Base-by-base conservation (phyloP, 2,797 vertebrate species). In the Huso huso region DNA sequence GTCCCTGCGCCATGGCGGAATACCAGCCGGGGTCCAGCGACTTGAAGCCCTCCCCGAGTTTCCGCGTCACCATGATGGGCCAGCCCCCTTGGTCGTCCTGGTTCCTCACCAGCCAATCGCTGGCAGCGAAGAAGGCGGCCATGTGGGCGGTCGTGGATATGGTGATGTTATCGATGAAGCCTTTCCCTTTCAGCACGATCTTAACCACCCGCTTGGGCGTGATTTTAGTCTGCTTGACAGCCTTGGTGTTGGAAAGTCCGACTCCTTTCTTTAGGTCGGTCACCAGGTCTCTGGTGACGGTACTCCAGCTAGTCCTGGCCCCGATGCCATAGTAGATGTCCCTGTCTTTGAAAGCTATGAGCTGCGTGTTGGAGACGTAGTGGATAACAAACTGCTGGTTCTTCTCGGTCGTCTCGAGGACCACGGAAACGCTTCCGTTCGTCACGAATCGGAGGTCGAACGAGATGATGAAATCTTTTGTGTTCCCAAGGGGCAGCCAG, bases 1-100 rank as follows among this genome's bases (percentile, higher is more conserved):
- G 97, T 10, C 97, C 97, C 62, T 99, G 97, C 1, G 97, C 96
- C 97, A 99, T 99, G 77, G 96, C 96, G 0, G 96, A 99, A 83
- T 99, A 99, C 97, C 96, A 99, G 64, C 96, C 97, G 0, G 96
- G 96, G 51, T 99, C 97, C 78, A 99, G 73, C 0, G 96, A 84
- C 37, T 79, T 91, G 78, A 99, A 99, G 10, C 96, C 95, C 50
- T 99, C 96, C 0, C 97, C 97, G 37, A 99, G 79, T 70, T 99
- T 99, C 48, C 96, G 91, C 0, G 94, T 99, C 72, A 99, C 96
- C 91, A 93, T 93, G 76, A 99, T 99, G 57, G 97, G 97, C 97
- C 97, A 99, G 0, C 97, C 97, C 0, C 97, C 96, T 6, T 82
- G 89, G 49, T 96, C 94, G n/a, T 99, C 97, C 84, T 99, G 97